Percentiles rank a stretch among this genome's conserved stretches.
Evolutionary conservation across 1,140 invertebrate genomes (phyloP).

Genomic region (Bombus ignitus): DNA sequence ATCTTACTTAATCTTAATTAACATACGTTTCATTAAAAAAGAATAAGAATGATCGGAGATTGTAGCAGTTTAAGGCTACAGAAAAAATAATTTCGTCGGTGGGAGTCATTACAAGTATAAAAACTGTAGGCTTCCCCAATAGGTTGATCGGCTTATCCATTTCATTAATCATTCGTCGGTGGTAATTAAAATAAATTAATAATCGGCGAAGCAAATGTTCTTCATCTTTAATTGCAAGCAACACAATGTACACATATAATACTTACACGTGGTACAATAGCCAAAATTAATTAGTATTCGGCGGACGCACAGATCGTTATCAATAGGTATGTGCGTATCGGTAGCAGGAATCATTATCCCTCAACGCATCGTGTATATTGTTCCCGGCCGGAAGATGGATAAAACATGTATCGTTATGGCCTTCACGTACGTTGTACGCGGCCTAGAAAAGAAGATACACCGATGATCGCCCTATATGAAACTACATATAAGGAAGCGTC

Average conservation of each 20-base stretch:
- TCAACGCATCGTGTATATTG: not conserved
- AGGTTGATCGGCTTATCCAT: not conserved
- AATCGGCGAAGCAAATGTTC: not conserved
- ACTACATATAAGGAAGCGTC: not conserved
- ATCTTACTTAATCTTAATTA: not conserved
- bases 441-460: not conserved
- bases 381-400: constrained; percentile 24
- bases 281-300: constrained; percentile 23
- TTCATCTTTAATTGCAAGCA: not conserved
- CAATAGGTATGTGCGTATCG: not conserved
- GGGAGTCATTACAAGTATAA: not conserved
- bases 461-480: not conserved
- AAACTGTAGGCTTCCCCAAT: not conserved
- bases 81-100: not conserved
- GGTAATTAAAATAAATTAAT: not conserved
- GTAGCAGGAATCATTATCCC: constrained; percentile 18
- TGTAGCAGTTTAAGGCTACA: not conserved
- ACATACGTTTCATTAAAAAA: not conserved
- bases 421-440: not conserved
- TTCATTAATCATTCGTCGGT: not conserved
- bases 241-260: not conserved
- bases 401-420: constrained; percentile 14
- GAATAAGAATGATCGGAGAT: not conserved
- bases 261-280: not conserved
- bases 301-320: not conserved